A percentile compares a stretch with the other conserved stretches of the same genome.
These are phyloP conservation scores for Pollenia labialis DNA, from an alignment of 2,888 invertebrate species.

Conservation along the genomic window DNA sequence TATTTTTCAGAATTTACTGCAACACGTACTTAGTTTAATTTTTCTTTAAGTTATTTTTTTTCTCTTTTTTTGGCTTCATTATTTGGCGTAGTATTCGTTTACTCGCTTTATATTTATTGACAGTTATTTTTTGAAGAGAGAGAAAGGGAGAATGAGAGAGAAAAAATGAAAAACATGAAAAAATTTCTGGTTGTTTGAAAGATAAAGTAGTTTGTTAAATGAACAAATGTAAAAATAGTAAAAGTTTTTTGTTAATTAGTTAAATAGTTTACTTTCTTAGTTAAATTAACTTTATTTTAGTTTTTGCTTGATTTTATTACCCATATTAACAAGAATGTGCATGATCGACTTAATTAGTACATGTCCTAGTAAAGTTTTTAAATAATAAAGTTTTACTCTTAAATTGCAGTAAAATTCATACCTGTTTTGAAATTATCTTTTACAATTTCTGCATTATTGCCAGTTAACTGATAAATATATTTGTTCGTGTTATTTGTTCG, in stretches of 20 bases:
- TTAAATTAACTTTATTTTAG: slow-evolving; percentile 58
- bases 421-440: neutral
- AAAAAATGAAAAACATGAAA: slow-evolving; percentile 11
- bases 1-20: slow-evolving; percentile 53
- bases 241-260: slow-evolving; percentile 61
- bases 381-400: neutral
- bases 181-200: slow-evolving; percentile 45
- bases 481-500: slow-evolving; percentile 3
- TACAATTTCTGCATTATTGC: neutral
- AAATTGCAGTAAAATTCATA: neutral
- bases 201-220: slow-evolving; percentile 56
- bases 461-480: neutral
- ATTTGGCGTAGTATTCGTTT: neutral
- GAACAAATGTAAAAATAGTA: slow-evolving; percentile 32
- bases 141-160: too few species aligned
- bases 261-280: slow-evolving; percentile 59
- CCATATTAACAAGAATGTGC: slow-evolving; percentile 37
- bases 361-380: slow-evolving; percentile 41
- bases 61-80: neutral
- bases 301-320: slow-evolving; percentile 41
- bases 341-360: slow-evolving; percentile 42
- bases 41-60: slow-evolving; percentile 3
- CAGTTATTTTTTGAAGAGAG: slow-evolving; percentile 9
- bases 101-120: slow-evolving; percentile 27
- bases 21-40: slow-evolving; percentile 63